Evolutionary conservation across 2,113 vertebrate genomes (phyloP).

Genomic region (Serranochromis macrocephalus): DNA sequence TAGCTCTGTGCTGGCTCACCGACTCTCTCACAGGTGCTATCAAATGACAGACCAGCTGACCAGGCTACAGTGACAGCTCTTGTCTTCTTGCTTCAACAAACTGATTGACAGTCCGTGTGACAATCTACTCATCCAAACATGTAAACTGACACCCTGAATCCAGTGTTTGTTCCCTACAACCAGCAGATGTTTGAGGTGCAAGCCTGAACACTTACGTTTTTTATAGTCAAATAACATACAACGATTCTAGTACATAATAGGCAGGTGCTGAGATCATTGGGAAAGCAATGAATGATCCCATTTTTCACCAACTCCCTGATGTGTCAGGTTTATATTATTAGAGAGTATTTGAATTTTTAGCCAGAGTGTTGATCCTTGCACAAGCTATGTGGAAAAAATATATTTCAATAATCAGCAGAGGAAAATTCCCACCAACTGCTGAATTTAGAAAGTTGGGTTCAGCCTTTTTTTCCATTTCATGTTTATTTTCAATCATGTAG

Average conservation of each 20-base stretch:
- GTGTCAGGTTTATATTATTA: background rate
- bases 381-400: background rate
- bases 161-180: background rate
- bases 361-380: background rate
- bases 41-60: constrained; percentile 55
- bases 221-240: background rate
- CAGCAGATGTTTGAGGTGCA: background rate
- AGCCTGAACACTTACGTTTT: background rate
- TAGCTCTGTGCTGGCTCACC: background rate
- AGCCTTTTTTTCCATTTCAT: background rate
- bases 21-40: constrained; percentile 29
- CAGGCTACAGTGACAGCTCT: background rate
- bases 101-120: constrained; percentile 1
- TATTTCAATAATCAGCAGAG: background rate
- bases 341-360: background rate
- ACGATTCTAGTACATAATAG: background rate
- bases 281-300: background rate
- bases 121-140: background rate
- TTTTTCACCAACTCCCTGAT: background rate
- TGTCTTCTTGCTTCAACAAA: background rate
- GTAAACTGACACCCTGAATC: background rate
- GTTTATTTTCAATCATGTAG: background rate
- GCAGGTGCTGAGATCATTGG: background rate
- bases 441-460: background rate
- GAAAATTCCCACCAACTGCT: background rate